Percentiles rank a stretch among this genome's conserved stretches.
These are phyloP conservation scores for Idaea dimidiata DNA, from an alignment of 2,888 invertebrate species.

Conservation along the genomic window DNA sequence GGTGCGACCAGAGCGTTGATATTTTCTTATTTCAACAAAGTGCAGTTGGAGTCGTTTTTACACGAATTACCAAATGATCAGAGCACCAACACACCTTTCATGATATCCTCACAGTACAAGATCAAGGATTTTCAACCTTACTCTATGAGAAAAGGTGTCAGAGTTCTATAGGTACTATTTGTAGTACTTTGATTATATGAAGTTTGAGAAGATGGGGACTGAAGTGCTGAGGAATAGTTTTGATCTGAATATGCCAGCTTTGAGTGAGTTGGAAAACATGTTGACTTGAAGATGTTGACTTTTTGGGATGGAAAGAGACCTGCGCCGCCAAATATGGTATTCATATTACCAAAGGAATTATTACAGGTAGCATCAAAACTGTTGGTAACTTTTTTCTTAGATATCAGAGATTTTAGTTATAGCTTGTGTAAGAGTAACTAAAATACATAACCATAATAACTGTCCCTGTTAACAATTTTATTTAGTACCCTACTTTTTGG, in stretches of 20 bases:
- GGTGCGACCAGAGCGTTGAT: constrained; percentile 32
- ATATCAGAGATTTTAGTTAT: too few species aligned
- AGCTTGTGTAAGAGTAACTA: too few species aligned
- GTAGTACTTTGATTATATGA: constrained; percentile 14
- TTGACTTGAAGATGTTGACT: constrained; percentile 57
- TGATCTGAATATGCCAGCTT: constrained; percentile 32
- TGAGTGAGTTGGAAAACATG: constrained; percentile 31
- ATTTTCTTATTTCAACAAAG: constrained; percentile 42
- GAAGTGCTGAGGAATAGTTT: constrained; percentile 28
- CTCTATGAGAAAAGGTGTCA: constrained; percentile 40
- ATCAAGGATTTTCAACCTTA: constrained; percentile 33
- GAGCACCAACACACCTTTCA: constrained; percentile 38
- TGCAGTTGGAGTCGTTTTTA: constrained; percentile 44
- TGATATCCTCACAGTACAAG: constrained; percentile 35
- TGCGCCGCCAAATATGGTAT: constrained; percentile 53
- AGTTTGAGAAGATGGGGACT: constrained; percentile 24
- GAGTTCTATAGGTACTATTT: constrained; percentile 26
- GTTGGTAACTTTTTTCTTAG: too few species aligned
- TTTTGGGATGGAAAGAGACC: constrained; percentile 53
- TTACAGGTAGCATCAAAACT: constrained; percentile 40
- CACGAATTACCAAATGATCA: constrained; percentile 31
- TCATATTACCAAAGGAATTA: constrained; percentile 42
- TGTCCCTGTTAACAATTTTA: too few species aligned
- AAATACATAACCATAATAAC: too few species aligned
- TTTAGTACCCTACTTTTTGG: too few species aligned